A percentile compares a stretch with the other conserved stretches of the same genome.
Conservation (phyloP, 2,797 vertebrate species). For the Myiothlypis coronata region DNA sequence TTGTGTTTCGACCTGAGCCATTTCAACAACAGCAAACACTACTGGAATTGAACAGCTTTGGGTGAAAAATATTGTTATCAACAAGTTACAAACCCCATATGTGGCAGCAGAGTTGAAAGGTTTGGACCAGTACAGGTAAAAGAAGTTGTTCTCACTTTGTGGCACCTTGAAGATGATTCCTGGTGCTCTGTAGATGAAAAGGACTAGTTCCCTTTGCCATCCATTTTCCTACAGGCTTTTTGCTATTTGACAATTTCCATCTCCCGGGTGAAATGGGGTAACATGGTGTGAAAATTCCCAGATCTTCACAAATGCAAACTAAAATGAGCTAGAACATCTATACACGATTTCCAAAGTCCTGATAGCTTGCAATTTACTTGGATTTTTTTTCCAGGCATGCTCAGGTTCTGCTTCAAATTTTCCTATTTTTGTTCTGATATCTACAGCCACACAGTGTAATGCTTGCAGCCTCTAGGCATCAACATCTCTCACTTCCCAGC, state of each 20-base stretch:
- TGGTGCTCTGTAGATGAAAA: neutral
- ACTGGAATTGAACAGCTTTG: neutral
- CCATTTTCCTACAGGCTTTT: neutral
- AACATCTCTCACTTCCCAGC: neutral
- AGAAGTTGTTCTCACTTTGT: neutral
- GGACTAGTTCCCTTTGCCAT: neutral
- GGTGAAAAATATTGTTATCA: neutral
- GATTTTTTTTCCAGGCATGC: neutral
- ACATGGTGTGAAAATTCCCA: neutral
- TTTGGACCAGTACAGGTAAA: neutral
- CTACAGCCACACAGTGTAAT: neutral
- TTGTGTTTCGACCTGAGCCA: neutral
- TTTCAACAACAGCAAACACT: neutral
- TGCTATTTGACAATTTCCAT: neutral
- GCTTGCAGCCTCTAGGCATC: neutral
- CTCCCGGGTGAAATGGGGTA: neutral
- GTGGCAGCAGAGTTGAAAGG: neutral
- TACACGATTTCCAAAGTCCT: neutral
- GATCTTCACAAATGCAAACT: neutral
- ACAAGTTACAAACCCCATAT: neutral
- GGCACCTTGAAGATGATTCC: neutral
- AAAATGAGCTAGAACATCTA: neutral
- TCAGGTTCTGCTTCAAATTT: neutral
- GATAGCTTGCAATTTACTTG: neutral
- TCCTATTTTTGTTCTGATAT: neutral